A percentile compares a stretch with the other conserved stretches of the same genome.
phyloP scores from a whole-genome alignment of 2,888 invertebrate genomes.

The Cryptus armator region DNA sequence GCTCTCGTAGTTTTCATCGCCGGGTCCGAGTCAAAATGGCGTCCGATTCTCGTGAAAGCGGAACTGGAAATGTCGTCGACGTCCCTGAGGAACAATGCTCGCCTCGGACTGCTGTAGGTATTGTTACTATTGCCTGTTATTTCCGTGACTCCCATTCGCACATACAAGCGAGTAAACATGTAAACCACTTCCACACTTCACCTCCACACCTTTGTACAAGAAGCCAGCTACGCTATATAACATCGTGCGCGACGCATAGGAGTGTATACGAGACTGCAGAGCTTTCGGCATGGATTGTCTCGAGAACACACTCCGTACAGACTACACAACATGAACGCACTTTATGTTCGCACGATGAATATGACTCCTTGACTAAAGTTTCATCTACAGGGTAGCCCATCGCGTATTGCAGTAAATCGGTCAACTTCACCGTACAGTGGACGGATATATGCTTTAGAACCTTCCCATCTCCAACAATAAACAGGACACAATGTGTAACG shows the following conservation, averaged over 20 bases:
- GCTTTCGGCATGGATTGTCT: slow-evolving; percentile 11
- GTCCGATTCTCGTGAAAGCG: slow-evolving; percentile 47
- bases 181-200: background rate
- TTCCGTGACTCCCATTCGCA: slow-evolving; percentile 56
- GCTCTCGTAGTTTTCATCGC: background rate
- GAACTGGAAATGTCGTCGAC: slow-evolving; percentile 55
- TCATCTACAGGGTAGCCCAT: background rate
- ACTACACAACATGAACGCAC: background rate
- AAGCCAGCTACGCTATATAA: background rate
- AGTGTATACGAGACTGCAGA: background rate
- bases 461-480: background rate
- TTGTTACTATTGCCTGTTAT: slow-evolving; percentile 74
- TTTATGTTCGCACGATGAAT: slow-evolving; percentile 3
- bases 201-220: background rate
- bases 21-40: slow-evolving; percentile 59
- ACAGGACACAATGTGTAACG: background rate
- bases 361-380: slow-evolving; percentile 16
- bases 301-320: background rate
- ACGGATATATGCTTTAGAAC: background rate
- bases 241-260: slow-evolving; percentile 20
- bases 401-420: slow-evolving; percentile 18
- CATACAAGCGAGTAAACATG: background rate
- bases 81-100: slow-evolving; percentile 67
- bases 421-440: slow-evolving; percentile 11
- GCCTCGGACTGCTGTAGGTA: slow-evolving; percentile 41